phyloP scores from a whole-genome alignment of 2,888 invertebrate genomes.

The Hetaerina titia region DNA sequence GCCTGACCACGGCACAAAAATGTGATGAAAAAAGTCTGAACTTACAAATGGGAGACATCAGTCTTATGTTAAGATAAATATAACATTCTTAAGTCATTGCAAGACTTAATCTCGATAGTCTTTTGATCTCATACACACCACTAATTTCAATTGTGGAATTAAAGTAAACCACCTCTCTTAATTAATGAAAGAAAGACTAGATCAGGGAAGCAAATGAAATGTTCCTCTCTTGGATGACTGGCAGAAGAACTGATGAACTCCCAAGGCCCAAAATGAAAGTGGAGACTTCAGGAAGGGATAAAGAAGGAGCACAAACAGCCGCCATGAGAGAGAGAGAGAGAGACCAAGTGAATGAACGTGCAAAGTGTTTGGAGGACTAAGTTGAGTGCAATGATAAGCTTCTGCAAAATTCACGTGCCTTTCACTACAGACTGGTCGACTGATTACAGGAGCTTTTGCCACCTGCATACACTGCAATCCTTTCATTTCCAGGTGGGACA shows the following conservation, averaged over 20 bases:
- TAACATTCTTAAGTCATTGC: constrained; percentile 13
- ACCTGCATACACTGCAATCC: too few relatives aligned
- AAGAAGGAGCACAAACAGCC: background rate
- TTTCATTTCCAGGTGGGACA: too few relatives aligned
- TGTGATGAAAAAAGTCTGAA: constrained; percentile 27
- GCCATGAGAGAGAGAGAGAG: background rate
- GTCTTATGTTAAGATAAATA: constrained; percentile 25
- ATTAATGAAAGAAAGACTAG: constrained; percentile 38
- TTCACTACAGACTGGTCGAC: too few relatives aligned
- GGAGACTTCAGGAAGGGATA: background rate
- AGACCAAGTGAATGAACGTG: background rate
- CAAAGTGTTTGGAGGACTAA: background rate
- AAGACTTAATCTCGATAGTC: constrained; percentile 41
- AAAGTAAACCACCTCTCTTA: constrained; percentile 8
- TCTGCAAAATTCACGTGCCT: background rate
- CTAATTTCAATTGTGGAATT: background rate
- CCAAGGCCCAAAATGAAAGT: background rate
- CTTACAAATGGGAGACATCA: constrained; percentile 53
- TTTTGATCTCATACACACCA: constrained; percentile 49
- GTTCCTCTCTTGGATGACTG: background rate
- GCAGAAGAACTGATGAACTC: constrained; percentile 46
- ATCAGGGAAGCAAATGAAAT: background rate
- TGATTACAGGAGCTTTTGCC: too few relatives aligned
- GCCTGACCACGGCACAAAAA: background rate
- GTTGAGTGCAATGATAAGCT: background rate